phyloP scores from a whole-genome alignment of 2,888 invertebrate species.

The Physocephala rufipes region DNA sequence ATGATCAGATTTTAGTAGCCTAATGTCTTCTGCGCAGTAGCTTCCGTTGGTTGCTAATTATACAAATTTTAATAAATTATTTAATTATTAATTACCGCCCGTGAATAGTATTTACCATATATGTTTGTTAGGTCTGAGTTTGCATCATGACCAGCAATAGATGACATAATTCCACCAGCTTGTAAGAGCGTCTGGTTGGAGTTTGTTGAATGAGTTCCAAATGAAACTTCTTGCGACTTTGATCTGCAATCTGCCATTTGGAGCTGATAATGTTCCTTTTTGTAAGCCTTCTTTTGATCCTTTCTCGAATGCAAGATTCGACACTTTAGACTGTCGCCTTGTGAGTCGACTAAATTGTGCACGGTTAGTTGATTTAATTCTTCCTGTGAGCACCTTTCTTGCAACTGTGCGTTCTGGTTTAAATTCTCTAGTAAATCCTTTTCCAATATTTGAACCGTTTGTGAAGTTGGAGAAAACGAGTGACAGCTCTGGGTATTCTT shows the following conservation, averaged over 20 bases:
- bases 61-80: not conserved
- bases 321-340: not conserved
- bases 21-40: constrained; percentile 51
- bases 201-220: constrained; percentile 61
- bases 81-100: not conserved
- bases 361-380: constrained; percentile 13
- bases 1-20: constrained; percentile 47
- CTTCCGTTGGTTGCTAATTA: not conserved
- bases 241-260: constrained; percentile 4
- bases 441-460: constrained; percentile 53
- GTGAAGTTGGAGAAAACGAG: constrained; percentile 62
- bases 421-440: constrained; percentile 49
- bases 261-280: not conserved
- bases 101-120: constrained; percentile 62
- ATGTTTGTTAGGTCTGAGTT: constrained; percentile 64
- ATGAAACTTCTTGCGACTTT: constrained; percentile 6
- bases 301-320: not conserved
- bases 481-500: constrained; percentile 54
- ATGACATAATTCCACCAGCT: constrained; percentile 64
- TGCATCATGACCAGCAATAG: constrained; percentile 65
- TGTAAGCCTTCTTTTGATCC: not conserved
- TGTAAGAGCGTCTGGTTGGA: constrained; percentile 56
- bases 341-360: constrained; percentile 10
- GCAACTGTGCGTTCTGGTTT: constrained; percentile 46
- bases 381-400: not conserved